Evolutionary conservation across 2,113 vertebrate genomes (phyloP), one percentile per base, ranked within the genome.

Genomic region (Mesoclemmys tuberculata): DNA sequence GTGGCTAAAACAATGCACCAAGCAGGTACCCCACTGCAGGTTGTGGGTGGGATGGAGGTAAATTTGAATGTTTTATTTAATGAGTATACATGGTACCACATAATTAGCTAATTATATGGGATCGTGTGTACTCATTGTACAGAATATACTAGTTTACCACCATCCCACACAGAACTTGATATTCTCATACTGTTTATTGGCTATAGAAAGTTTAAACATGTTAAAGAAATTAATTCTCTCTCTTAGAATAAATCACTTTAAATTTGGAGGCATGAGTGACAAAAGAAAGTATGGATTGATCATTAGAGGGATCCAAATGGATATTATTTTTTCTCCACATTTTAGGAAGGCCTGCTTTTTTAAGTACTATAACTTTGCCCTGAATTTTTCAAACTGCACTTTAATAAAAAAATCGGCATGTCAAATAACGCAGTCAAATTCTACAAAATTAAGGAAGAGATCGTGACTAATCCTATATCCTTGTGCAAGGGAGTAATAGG

Each of bases 231-330:
- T 71, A 71, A 71, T 71, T 10, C 12, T 80, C 13, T 2, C 14
- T 19, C 26, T 14, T 78, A 81, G 48, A 71, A n/a, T 0, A 44
- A 68, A n/a, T 1, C 0, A 0, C 0, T 0, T 80, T n/a, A 71
- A 5, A 11, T 51, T 55, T 82, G 77, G 19, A 61, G 8, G 51
- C 56, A 38, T 35, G 10, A 78, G 55, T 71, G 4, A 16, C 3
- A 46, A 80, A 74, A 3, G 13, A 75, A 91, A n/a, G 7, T 16
- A 61, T 64, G 58, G 14, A 71, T 71, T 38, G 18, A 9, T 71
- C 68, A 38, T 38, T 41, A 44, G 35, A 64, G 31, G 61, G 31
- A 64, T 74, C 71, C 41, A n/a, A 10, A 41, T 24, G 0, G 26
- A 51, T 35, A 0, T 29, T 81, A 58, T 87, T 88, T 86, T 22